Conservation (phyloP, 1,140 invertebrate species). For the Psilanteris sp. region DNA sequence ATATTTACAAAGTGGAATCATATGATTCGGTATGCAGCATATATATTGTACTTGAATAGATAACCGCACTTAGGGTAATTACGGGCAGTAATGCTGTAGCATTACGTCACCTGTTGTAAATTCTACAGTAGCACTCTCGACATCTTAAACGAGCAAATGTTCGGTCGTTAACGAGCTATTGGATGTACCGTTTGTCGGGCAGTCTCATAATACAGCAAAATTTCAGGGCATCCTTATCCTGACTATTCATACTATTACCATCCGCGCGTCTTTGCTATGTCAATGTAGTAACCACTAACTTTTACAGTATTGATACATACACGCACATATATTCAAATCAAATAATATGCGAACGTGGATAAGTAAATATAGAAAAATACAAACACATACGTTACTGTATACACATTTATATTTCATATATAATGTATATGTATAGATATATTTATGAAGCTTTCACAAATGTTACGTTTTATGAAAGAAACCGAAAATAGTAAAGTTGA, state of each 20-base stretch:
- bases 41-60: slow-evolving; percentile 65
- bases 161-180: slow-evolving; percentile 65
- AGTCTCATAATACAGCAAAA: slow-evolving; percentile 61
- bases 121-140: slow-evolving; percentile 63
- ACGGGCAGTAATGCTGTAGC: slow-evolving; percentile 60
- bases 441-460: no score
- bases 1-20: slow-evolving; percentile 55
- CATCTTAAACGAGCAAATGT: slow-evolving; percentile 65
- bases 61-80: slow-evolving; percentile 65
- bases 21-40: slow-evolving; percentile 57
- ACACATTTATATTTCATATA: no score
- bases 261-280: slow-evolving; percentile 10
- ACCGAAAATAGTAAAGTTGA: slow-evolving; percentile 32
- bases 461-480: slow-evolving; percentile 15
- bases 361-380: no score
- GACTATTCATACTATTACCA: slow-evolving; percentile 57
- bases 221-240: slow-evolving; percentile 55
- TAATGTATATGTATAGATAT: neutral
- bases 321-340: neutral
- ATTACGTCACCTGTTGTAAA: slow-evolving; percentile 64
- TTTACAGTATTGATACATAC: slow-evolving; percentile 3
- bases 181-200: slow-evolving; percentile 62
- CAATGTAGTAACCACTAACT: slow-evolving; percentile 37
- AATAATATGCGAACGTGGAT: no score
- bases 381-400: no score